Base-by-base conservation (phyloP, 2,797 vertebrate species). In the Siniperca scherzeri region DNA sequence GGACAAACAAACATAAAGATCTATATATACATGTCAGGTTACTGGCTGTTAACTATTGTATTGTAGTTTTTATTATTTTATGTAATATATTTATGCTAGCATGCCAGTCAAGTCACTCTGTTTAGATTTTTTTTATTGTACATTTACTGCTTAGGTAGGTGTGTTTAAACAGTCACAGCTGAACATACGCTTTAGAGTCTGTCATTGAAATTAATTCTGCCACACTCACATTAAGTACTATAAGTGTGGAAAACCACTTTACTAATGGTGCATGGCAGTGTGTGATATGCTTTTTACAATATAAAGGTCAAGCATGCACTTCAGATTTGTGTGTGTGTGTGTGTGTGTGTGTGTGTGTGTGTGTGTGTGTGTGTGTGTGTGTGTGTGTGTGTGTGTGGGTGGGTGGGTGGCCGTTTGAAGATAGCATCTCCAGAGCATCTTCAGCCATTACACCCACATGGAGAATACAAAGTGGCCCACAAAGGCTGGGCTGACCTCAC, bases 241-340 rank as follows among this genome's bases (percentile, higher is more conserved):
- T 80, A 68, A 70, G 46, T 83, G 73, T 73, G 62, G 38, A 88
- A 53, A 85, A 85, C 33, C 85, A 59, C 69, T 82, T 59, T 79
- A 61, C 48, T 90, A 86, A 93, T 89, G 87, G 74, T 66, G 25
- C 50, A 25, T 74, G 73, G 64, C 86, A 77, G 74, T 36, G 68
- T 67, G 70, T 80, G 56, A 88, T 86, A 65, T 80, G 59, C 69
- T 72, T 85, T 88, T 88, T 40, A 78, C 61, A 66, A 70, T n/a
- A 77, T 75, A 85, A 85, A 90, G 82, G 81, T 91, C 89, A 88
- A 89, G 79, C 69, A 81, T 21, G 22, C 69, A 66, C 83, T 91
- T 88, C 69, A 81, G 53, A 73, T 82, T 57, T 77, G 59, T 70
- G 14, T 83, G 65, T 70, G 27, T 27, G n/a, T 67, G 46, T 48